Evolutionary conservation across 2,888 invertebrate species (phyloP), one percentile per base, ranked within the genome.

Genomic region (Chymomyza amoena): DNA sequence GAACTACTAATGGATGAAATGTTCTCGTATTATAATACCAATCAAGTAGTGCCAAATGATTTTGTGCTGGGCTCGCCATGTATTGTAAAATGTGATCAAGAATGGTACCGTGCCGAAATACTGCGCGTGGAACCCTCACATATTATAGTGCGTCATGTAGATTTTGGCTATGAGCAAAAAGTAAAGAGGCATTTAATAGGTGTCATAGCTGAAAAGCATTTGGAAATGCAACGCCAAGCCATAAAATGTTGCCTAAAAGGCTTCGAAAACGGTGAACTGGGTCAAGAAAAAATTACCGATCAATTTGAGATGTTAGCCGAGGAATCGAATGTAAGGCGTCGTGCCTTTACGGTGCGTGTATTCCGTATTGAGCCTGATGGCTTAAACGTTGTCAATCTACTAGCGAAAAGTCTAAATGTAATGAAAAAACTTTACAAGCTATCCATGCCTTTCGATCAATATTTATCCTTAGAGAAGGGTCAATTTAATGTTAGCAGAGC

Each of bases 131-230:
- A 93, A 45, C 93, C 92, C 1, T 92, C 87, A n/a, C 93, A 93
- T 72, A 93, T 95, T 0, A 92, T 94, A 67, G 96, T 99, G 1
- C 93, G 95, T 3, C 99, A 97, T 92, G 95, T 99, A 16, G 99
- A 99, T 92, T 99, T 96, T 92, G 99, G 99, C 6, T 99, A 99
- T 92, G 95, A 96, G 86, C 98, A 97, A 89, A 93, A 93, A n/a
- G 94, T 97, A 1, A 91, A 93, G 7, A 90, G 93, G 0, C 92
- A 93, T 13, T 92, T 94, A 51, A 90, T 96, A 36, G 94, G 95
- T 71, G 92, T 93, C 25, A 95, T 96, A 28, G 93, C 94, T 5
- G 93, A 94, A 5, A 94, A 94, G 66, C 92, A 95, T 74, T 92
- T 96, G 5, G 93, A 92, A 75, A 91, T 96, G 69, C 94, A 94